phyloP scores from a whole-genome alignment of 2,888 invertebrate species.

The Patella caerulea region DNA sequence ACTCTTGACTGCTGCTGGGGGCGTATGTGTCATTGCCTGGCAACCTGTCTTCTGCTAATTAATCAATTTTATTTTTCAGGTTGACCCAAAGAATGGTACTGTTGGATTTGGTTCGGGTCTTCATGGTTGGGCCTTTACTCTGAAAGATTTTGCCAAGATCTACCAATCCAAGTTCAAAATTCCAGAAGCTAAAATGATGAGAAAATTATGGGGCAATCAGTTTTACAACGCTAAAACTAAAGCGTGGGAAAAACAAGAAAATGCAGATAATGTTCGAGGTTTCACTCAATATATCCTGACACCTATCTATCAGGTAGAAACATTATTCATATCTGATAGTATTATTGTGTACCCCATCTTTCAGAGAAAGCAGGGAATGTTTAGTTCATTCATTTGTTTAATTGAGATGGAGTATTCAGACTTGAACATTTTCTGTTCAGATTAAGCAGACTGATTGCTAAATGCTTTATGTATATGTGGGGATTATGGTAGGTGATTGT shows the following conservation, averaged over 20 bases:
- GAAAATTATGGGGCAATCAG: conserved; percentile 94
- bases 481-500: neutral
- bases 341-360: no score
- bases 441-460: neutral
- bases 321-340: no score
- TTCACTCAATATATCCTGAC: conserved; percentile 99
- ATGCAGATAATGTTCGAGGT: conserved; percentile 77
- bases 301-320: conserved; percentile 93
- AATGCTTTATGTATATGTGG: neutral
- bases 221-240: conserved; percentile 98
- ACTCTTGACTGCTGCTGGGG: no score
- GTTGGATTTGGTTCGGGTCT: conserved; percentile 99
- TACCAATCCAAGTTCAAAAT: conserved; percentile 97
- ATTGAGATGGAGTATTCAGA: no score
- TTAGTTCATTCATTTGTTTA: no score
- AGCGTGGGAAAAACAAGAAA: conserved; percentile 82
- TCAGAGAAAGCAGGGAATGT: no score
- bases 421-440: no score
- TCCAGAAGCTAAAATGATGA: conserved; percentile 94
- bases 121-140: conserved; percentile 99
- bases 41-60: neutral
- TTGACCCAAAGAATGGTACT: conserved; percentile 97
- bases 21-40: no score
- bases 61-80: conserved; percentile 71
- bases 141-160: conserved; percentile 99